These are phyloP conservation scores for Pammene aurita DNA, from an alignment of 2,888 invertebrate genomes.

Conservation along the genomic window DNA sequence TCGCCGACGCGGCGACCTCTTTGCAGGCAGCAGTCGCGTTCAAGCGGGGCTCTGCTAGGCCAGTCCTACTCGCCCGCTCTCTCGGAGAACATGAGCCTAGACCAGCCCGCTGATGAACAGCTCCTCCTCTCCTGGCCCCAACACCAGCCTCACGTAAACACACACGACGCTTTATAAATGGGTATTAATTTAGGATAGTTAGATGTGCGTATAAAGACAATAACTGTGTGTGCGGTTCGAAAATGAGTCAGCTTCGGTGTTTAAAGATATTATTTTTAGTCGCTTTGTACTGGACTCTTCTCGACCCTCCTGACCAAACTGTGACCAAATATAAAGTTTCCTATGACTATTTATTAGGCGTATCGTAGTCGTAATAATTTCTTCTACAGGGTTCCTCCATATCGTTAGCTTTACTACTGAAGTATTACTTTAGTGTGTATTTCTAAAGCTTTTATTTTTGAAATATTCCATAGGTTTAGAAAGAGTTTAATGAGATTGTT, in stretches of 20 bases:
- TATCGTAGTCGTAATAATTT: slow-evolving; percentile 72
- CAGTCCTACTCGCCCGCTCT: slow-evolving; percentile 77
- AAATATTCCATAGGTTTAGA: slow-evolving; percentile 76
- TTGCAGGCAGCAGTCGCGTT: slow-evolving; percentile 77
- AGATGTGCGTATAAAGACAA: slow-evolving; percentile 68
- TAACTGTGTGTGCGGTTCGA: slow-evolving; percentile 68
- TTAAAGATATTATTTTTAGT: slow-evolving; percentile 66
- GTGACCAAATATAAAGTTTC: slow-evolving; percentile 75
- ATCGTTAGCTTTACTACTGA: slow-evolving; percentile 82
- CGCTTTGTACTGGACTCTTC: slow-evolving; percentile 65
- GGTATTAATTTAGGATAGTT: slow-evolving; percentile 55
- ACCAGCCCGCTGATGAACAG: slow-evolving; percentile 74
- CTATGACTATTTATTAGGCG: slow-evolving; percentile 67
- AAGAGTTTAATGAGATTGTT: slow-evolving; percentile 59
- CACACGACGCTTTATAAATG: slow-evolving; percentile 74
- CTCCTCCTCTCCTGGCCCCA: slow-evolving; percentile 83
- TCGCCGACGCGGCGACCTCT: slow-evolving; percentile 78
- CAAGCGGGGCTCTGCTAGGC: slow-evolving; percentile 77
- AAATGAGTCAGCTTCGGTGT: slow-evolving; percentile 68
- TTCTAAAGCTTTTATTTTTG: slow-evolving; percentile 66
- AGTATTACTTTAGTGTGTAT: slow-evolving; percentile 77
- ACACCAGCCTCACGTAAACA: slow-evolving; percentile 55
- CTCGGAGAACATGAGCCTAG: slow-evolving; percentile 61
- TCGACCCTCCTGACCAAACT: slow-evolving; percentile 68
- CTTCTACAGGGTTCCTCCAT: slow-evolving; percentile 82